Percentiles rank a stretch among this genome's conserved stretches.
Evolutionary conservation across 2,888 invertebrate species (phyloP).

Genomic region (Parapristionchus giblindavisi): DNA sequence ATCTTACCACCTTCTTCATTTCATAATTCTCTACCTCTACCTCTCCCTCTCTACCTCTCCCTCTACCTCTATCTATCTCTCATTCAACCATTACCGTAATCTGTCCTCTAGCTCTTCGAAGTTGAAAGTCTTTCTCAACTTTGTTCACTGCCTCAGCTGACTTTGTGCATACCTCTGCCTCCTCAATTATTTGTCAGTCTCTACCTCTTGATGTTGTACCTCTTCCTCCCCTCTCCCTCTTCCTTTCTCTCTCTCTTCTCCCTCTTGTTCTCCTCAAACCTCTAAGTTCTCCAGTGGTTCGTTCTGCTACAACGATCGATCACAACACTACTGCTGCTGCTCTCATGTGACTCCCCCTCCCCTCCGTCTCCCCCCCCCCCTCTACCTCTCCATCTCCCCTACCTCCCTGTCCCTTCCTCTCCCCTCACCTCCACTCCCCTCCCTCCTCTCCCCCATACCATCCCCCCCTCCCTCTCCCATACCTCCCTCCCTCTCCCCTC

Average conservation of each 20-base stretch:
- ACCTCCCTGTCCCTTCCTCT: neutral
- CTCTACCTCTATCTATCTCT: conserved; percentile 9
- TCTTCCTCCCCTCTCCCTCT: conserved; percentile 1
- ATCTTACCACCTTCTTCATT: conserved; percentile 6
- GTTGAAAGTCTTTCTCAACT: too few species aligned
- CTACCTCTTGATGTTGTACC: neutral
- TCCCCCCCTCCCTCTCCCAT: neutral
- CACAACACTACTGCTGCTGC: neutral
- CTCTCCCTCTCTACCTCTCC: conserved; percentile 12
- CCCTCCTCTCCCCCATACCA: neutral
- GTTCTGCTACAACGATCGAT: too few species aligned
- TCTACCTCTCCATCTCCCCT: conserved; percentile 4
- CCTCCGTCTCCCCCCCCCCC: neutral
- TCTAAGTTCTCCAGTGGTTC: too few species aligned
- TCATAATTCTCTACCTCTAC: neutral
- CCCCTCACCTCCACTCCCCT: conserved; percentile 1
- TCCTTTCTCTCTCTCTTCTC: conserved; percentile 3
- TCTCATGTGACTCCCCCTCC: neutral
- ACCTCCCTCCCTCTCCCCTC: neutral
- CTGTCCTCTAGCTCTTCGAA: too few species aligned
- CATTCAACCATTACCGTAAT: too few species aligned
- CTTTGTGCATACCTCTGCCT: neutral
- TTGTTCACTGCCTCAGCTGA: neutral
- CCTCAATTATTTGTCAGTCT: neutral
- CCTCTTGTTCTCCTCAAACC: too few species aligned